Base-by-base conservation (phyloP, 2,888 invertebrate species). In the Allacma fusca region DNA sequence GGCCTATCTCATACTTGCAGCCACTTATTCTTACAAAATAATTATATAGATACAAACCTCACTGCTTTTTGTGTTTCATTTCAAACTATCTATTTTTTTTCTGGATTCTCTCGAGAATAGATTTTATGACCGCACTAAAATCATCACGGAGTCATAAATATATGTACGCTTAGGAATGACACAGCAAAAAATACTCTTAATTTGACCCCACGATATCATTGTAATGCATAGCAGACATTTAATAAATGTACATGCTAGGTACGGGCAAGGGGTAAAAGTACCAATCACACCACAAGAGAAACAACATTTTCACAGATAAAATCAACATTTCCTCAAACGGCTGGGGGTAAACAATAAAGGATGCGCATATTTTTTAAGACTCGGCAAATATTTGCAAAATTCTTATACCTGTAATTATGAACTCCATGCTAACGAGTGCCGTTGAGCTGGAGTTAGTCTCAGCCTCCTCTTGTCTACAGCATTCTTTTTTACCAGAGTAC, bases 321-420 rank as follows among this genome's bases (percentile, higher is more conserved):
- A 62, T 62, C 62, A 62, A 62, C 62, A 62, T 62, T 62, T 62
- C 62, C 62, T 62, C 26, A 23, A 23, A 12, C 62, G 21, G 62
- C 23, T 62, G 62, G 62, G 62, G 62, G 62, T 62, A 50, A 50
- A 50, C 50, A 50, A 50, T 50, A 50, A 50, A 19, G 50, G 50
- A 50, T 50, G 50, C 4, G 16, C 50, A 16, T 50, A 50, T 50
- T 50, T 50, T 50, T 19, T 50, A 50, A 50, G 50, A 50, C 50
- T 50, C 50, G n/a, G 50, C 50, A 50, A 50, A 50, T 50, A 50
- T 50, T 50, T 50, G 50, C 50, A 50, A 50, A 50, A 50, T 50
- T 13, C 50, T 16, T 50, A 50, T 50, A 1, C 19, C 50, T 50
- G 9, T 40, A 40, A 40, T 40, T 40, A 40, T 40, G 40, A 40